These are phyloP conservation scores for Amiota minor DNA, from an alignment of 2,888 invertebrate species.

Conservation along the genomic window DNA sequence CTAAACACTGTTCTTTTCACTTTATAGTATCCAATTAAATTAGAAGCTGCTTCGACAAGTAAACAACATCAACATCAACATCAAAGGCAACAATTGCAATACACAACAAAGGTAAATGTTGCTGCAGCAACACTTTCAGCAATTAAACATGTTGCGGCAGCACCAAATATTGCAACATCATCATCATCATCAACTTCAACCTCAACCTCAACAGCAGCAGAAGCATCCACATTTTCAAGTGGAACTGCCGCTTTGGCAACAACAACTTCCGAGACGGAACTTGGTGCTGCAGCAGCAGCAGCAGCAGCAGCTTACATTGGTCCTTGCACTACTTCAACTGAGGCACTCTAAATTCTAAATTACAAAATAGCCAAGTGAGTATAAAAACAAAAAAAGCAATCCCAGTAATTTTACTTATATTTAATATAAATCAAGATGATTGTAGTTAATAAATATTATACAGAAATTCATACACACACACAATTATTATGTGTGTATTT, in stretches of 20 bases:
- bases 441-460: no score
- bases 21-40: conserved; percentile 58
- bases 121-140: conserved; percentile 53
- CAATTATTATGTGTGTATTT: not conserved
- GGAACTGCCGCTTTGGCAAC: conserved; percentile 41
- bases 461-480: no score
- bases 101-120: conserved; percentile 48
- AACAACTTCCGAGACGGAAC: conserved; percentile 24
- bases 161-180: conserved; percentile 35
- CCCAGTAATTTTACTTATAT: no score
- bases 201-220: conserved; percentile 40
- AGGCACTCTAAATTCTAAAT: conserved; percentile 68
- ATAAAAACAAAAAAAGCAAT: not conserved
- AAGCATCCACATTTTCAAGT: conserved; percentile 34
- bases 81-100: conserved; percentile 23
- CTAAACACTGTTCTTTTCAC: not conserved
- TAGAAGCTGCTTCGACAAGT: conserved; percentile 51
- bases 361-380: conserved; percentile 1
- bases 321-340: conserved; percentile 77
- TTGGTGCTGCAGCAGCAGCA: conserved; percentile 68
- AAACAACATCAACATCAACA: conserved; percentile 41
- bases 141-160: conserved; percentile 34
- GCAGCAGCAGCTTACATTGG: conserved; percentile 70
- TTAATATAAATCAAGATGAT: no score
- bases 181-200: conserved; percentile 20